phyloP scores from a whole-genome alignment of 1,140 invertebrate genomes.

The Drosophila kurseongensis region DNA sequence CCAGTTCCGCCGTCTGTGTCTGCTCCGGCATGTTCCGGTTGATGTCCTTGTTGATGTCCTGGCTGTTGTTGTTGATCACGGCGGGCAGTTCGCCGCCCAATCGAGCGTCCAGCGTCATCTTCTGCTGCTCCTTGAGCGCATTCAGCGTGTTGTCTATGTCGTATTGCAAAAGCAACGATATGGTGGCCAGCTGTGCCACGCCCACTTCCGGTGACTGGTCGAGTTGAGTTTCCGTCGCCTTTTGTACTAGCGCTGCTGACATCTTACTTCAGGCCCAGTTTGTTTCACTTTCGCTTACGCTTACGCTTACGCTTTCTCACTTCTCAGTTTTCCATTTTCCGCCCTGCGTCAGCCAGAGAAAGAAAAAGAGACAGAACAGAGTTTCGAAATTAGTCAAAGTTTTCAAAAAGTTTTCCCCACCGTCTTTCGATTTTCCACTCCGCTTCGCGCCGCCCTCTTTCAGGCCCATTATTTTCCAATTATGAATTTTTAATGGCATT shows the following conservation, averaged over 20 bases:
- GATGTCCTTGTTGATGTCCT: conserved; percentile 30
- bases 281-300: conserved; percentile 55
- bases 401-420: conserved; percentile 18
- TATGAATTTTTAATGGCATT: conserved; percentile 72
- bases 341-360: conserved; percentile 8
- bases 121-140: conserved; percentile 74
- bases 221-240: conserved; percentile 24
- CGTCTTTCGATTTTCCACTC: conserved; percentile 10
- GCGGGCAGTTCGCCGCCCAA: conserved; percentile 20
- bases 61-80: conserved; percentile 33
- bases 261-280: conserved; percentile 34
- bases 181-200: conserved; percentile 62
- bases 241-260: conserved; percentile 31
- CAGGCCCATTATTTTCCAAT: conserved; percentile 66
- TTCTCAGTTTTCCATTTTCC: conserved; percentile 53
- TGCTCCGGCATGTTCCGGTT: conserved; percentile 37
- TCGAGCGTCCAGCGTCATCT: conserved; percentile 48
- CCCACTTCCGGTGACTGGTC: conserved; percentile 21
- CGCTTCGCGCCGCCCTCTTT: conserved; percentile 2
- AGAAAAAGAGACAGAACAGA: conserved; percentile 3
- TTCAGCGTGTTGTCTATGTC: conserved; percentile 84
- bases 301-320: conserved; percentile 27
- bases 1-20: conserved; percentile 26
- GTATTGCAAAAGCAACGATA: conserved; percentile 81
- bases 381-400: conserved; percentile 24